phyloP scores from a whole-genome alignment of 1,140 invertebrate genomes.

The Heliothis subflexa region DNA sequence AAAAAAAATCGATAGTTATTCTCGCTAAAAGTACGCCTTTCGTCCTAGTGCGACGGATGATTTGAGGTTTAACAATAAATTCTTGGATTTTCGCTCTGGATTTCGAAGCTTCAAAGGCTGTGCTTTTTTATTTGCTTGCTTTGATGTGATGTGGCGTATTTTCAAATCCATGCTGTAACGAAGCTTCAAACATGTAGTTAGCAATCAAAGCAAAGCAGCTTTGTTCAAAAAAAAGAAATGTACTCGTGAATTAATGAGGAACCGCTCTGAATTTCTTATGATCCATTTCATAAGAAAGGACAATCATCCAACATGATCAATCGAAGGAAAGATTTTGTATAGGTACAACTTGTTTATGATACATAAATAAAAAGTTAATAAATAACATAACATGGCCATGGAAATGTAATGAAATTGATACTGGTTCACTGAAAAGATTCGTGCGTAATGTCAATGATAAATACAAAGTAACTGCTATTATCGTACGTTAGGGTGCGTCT shows the following conservation, averaged over 20 bases:
- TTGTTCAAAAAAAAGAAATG: not conserved
- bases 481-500: too few species aligned
- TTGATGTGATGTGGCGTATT: not conserved
- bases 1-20: slow-evolving; percentile 16
- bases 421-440: not conserved
- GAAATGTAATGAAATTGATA: not conserved
- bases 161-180: not conserved
- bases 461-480: too few species aligned
- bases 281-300: not conserved
- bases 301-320: not conserved
- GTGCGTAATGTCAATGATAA: not conserved
- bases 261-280: not conserved
- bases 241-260: not conserved
- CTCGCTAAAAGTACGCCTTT: not conserved
- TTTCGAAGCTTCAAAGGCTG: not conserved
- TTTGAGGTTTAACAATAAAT: not conserved
- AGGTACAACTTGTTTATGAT: too few species aligned
- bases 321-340: too few species aligned
- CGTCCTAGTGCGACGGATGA: not conserved
- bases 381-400: not conserved
- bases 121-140: not conserved
- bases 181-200: too few species aligned
- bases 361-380: too few species aligned
- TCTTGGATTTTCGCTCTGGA: not conserved
- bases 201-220: not conserved